phyloP scores from a whole-genome alignment of 2,797 vertebrate genomes.

The Pipistrellus pygmaeus region DNA sequence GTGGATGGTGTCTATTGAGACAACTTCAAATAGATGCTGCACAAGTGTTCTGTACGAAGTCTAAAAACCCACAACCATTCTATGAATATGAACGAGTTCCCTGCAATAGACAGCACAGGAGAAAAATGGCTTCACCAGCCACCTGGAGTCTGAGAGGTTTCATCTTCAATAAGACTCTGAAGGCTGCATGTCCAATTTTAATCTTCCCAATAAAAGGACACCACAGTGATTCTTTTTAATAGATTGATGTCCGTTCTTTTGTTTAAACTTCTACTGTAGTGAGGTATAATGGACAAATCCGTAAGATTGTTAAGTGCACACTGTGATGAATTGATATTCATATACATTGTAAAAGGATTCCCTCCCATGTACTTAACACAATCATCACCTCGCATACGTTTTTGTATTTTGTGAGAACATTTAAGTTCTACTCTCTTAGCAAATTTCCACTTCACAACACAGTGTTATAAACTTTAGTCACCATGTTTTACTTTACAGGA shows the following conservation, averaged over 20 bases:
- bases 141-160: conserved; percentile 34
- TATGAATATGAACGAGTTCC: conserved; percentile 68
- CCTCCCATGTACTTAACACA: neutral
- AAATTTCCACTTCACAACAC: neutral
- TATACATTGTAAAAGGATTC: neutral
- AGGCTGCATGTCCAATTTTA: conserved; percentile 19
- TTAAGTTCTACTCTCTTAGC: neutral
- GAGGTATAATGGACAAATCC: neutral
- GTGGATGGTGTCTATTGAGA: neutral
- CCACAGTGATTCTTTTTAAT: conserved; percentile 30
- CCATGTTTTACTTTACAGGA: neutral
- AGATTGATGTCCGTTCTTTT: neutral
- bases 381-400: neutral
- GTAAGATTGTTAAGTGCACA: neutral
- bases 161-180: conserved; percentile 9
- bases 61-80: conserved; percentile 18
- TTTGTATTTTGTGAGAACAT: neutral
- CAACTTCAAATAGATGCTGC: conserved; percentile 3
- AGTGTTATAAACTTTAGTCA: neutral
- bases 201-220: conserved; percentile 10
- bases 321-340: neutral
- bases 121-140: conserved; percentile 45
- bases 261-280: neutral
- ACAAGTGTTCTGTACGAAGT: conserved; percentile 24
- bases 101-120: conserved; percentile 42